Evolutionary conservation across 2,113 vertebrate species (phyloP).

Genomic region (Zootoca vivipara): DNA sequence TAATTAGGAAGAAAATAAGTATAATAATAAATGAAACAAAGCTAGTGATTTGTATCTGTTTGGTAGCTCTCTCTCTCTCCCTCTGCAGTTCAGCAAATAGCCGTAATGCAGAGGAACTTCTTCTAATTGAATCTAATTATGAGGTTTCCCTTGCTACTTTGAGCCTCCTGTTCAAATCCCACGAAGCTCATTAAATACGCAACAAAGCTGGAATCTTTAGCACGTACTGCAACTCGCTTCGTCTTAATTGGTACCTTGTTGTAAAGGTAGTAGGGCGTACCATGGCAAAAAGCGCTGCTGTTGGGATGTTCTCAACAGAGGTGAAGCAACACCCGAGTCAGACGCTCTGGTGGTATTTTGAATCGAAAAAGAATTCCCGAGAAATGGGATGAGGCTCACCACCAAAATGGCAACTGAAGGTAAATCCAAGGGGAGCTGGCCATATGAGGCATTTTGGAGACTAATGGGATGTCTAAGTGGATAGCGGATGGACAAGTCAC

Average conservation of each 20-base stretch:
- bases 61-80: constrained; percentile 70
- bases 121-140: constrained; percentile 84
- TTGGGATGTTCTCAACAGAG: constrained; percentile 35
- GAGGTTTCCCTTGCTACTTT: constrained; percentile 81
- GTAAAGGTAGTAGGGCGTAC: constrained; percentile 66
- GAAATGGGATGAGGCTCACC: neutral
- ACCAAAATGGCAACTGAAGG: neutral
- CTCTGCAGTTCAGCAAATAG: constrained; percentile 78
- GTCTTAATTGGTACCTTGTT: constrained; percentile 74
- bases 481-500: too few relatives aligned
- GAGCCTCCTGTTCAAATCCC: constrained; percentile 81
- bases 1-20: constrained; percentile 84
- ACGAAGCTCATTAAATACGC: constrained; percentile 83
- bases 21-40: constrained; percentile 80
- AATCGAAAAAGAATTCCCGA: neutral
- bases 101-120: constrained; percentile 78
- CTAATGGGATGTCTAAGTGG: neutral
- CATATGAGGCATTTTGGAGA: neutral
- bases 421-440: too few relatives aligned
- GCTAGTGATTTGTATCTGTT: constrained; percentile 82
- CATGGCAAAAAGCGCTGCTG: constrained; percentile 50
- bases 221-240: constrained; percentile 78
- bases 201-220: constrained; percentile 80
- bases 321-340: neutral
- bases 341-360: neutral